Conservation (phyloP, 1,140 invertebrate species). For the Drosophila punjabiensis region DNA sequence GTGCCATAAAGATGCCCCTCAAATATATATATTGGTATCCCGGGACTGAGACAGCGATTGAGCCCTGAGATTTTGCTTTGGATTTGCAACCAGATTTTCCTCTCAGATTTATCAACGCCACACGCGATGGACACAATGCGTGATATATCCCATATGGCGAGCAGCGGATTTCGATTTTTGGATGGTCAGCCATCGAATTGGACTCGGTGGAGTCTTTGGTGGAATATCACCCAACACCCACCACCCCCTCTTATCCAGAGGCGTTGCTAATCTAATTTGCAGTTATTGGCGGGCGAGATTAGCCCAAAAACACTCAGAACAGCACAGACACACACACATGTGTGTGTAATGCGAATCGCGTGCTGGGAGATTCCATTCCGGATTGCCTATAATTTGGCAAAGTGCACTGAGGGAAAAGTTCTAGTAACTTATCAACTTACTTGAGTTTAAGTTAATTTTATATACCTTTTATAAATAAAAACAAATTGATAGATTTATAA, state of each 20-base stretch:
- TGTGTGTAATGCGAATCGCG: constrained; percentile 72
- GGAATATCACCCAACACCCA: constrained; percentile 2
- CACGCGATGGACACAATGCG: constrained; percentile 30
- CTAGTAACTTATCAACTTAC: background rate
- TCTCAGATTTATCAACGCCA: constrained; percentile 48
- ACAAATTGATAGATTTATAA: background rate
- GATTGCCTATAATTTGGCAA: constrained; percentile 62
- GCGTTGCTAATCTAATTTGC: constrained; percentile 81
- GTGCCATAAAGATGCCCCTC: constrained; percentile 15
- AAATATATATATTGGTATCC: constrained; percentile 37
- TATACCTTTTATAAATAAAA: background rate
- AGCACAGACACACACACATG: constrained; percentile 36
- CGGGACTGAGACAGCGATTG: constrained; percentile 14
- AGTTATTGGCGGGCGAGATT: constrained; percentile 76
- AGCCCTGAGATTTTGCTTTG: background rate
- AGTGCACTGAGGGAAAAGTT: background rate
- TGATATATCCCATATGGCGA: constrained; percentile 20
- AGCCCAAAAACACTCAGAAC: constrained; percentile 36
- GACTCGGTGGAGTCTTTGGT: constrained; percentile 3
- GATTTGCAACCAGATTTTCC: background rate
- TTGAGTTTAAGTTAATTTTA: background rate
- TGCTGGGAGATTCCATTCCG: constrained; percentile 52
- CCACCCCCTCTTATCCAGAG: constrained; percentile 1
- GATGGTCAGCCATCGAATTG: constrained; percentile 22
- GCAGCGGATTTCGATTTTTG: constrained; percentile 12